phyloP scores from a whole-genome alignment of 2,888 invertebrate genomes.

The Ecdyonurus torrentis region DNA sequence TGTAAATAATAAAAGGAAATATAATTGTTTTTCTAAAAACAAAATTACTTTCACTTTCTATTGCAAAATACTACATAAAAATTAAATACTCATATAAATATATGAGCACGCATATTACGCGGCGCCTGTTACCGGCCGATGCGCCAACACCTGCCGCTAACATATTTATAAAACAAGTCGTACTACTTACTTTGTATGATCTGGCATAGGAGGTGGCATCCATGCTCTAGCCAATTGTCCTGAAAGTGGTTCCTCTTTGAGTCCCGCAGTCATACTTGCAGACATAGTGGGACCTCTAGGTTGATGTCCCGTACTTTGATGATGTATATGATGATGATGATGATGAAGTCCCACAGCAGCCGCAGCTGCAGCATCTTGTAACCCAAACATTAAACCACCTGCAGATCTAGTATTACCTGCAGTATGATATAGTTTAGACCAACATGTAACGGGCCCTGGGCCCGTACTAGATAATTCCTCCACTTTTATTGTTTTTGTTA shows the following conservation, averaged over 20 bases:
- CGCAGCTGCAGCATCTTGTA: constrained; percentile 40
- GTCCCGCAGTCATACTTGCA: constrained; percentile 35
- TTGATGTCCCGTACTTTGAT: constrained; percentile 28
- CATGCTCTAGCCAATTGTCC: constrained; percentile 41
- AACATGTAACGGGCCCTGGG: background rate
- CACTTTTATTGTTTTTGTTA: no score
- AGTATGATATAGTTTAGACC: constrained; percentile 1
- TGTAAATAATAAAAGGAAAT: no score
- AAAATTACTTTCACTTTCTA: no score
- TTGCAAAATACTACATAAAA: no score
- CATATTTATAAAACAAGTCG: background rate
- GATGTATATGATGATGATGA: constrained; percentile 20
- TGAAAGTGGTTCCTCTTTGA: constrained; percentile 63
- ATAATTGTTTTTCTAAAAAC: no score
- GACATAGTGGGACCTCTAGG: constrained; percentile 61
- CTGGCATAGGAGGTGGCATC: constrained; percentile 62
- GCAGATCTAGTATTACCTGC: no score
- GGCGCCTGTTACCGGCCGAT: no score
- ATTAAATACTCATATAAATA: no score
- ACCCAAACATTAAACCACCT: no score
- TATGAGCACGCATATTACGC: no score
- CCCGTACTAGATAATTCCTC: background rate
- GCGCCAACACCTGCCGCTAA: no score
- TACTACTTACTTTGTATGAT: constrained; percentile 31
- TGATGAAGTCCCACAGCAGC: constrained; percentile 27